Evolutionary conservation across 92 coral and sea anemone species (phyloP).

Genomic region (Micromussa lordhowensis): DNA sequence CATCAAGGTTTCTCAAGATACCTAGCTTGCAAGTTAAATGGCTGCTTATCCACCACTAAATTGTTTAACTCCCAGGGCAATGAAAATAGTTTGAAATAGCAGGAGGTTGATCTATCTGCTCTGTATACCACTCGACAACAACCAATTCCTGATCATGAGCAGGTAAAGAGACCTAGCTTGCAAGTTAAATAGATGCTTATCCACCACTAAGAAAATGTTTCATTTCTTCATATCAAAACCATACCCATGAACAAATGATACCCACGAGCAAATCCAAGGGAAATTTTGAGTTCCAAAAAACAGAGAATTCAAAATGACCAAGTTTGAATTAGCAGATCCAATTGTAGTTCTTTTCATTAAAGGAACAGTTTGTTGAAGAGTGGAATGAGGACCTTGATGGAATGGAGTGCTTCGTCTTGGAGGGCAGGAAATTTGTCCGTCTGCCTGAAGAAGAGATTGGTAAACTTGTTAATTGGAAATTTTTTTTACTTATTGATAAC

Average conservation of each 20-base stretch:
- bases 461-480: constrained; percentile 14
- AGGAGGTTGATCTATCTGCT: constrained; percentile 97
- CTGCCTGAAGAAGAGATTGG: constrained; percentile 98
- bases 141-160: constrained; percentile 94
- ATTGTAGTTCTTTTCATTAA: not conserved
- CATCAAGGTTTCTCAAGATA: not conserved
- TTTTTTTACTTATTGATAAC: not conserved
- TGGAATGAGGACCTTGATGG: constrained; percentile 99
- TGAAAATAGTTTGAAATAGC: no score
- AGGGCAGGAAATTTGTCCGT: constrained; percentile 92
- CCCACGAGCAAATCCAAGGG: no score
- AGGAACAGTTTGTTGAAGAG: constrained; percentile 96
- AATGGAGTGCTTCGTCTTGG: constrained; percentile 99
- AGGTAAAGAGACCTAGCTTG: constrained; percentile 59
- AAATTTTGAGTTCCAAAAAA: no score
- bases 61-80: no score
- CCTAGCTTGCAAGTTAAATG: not conserved
- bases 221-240: no score
- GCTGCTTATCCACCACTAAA: not conserved
- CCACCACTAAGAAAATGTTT: not conserved
- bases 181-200: not conserved
- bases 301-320: no score
- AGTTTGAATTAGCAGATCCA: no score
- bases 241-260: no score
- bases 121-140: constrained; percentile 95